Conservation (phyloP, 2,888 invertebrate genomes). For the Homarus gammarus region DNA sequence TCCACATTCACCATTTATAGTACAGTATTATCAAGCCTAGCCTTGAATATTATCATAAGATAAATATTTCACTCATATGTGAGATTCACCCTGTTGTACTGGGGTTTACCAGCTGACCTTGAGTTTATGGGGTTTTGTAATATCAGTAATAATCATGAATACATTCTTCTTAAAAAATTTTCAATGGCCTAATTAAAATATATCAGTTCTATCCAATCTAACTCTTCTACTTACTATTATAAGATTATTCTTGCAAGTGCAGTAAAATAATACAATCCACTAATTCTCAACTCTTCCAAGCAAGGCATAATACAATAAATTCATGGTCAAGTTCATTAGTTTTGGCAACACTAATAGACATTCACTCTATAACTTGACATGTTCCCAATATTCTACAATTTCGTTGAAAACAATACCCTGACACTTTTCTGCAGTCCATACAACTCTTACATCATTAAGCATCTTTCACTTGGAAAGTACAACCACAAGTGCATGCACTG, state of each 20-base stretch:
- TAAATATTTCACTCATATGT: slow-evolving; percentile 8
- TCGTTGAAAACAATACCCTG: slow-evolving; percentile 28
- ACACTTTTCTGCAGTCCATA: slow-evolving; percentile 1
- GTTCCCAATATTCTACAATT: not conserved
- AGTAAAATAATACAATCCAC: not conserved
- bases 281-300: not conserved
- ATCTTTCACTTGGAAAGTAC: slow-evolving; percentile 15
- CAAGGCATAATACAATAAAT: not conserved
- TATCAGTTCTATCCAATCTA: not conserved
- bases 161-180: not conserved
- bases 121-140: not conserved
- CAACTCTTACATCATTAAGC: slow-evolving; percentile 1
- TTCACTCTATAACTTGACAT: not conserved
- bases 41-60: slow-evolving; percentile 35
- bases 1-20: slow-evolving; percentile 36
- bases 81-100: not conserved
- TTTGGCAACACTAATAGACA: slow-evolving; percentile 16
- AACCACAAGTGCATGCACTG: slow-evolving; percentile 10
- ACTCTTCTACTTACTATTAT: not conserved
- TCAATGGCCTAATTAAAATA: not conserved
- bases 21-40: slow-evolving; percentile 23
- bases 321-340: not conserved
- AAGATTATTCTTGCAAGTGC: not conserved
- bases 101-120: not conserved
- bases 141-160: not conserved